These are phyloP conservation scores for Alligator mississippiensis DNA, from an alignment of 2,113 vertebrate species.

Conservation along the genomic window DNA sequence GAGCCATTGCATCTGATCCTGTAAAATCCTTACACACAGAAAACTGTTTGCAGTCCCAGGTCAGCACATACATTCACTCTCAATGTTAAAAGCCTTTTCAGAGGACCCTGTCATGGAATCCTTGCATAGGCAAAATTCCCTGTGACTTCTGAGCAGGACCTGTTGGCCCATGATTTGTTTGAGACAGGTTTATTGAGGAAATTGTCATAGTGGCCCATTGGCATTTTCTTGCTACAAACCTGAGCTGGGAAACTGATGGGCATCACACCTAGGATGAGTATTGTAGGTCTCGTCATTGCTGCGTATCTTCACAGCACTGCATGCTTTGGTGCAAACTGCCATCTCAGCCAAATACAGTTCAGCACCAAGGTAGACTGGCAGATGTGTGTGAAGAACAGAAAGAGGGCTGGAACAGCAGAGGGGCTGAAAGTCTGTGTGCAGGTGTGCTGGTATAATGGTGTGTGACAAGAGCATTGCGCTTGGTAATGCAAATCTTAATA, in stretches of 20 bases:
- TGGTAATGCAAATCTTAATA: neutral
- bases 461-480: neutral
- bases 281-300: neutral
- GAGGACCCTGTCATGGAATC: neutral
- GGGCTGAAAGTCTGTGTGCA: neutral
- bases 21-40: neutral
- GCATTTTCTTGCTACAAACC: neutral
- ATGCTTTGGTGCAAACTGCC: neutral
- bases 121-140: neutral
- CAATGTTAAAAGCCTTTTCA: neutral
- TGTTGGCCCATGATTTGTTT: neutral
- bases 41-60: neutral
- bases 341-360: neutral
- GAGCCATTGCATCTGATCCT: neutral
- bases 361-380: neutral
- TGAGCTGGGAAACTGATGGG: fast-evolving
- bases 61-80: neutral
- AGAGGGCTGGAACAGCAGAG: neutral
- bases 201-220: neutral
- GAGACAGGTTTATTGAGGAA: neutral
- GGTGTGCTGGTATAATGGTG: neutral
- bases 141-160: neutral
- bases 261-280: neutral
- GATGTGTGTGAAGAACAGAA: neutral
- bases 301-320: neutral